A percentile compares a stretch with the other conserved stretches of the same genome.
Evolutionary conservation across 2,888 invertebrate species (phyloP).

Genomic region (Amblyjoppa proteus): DNA sequence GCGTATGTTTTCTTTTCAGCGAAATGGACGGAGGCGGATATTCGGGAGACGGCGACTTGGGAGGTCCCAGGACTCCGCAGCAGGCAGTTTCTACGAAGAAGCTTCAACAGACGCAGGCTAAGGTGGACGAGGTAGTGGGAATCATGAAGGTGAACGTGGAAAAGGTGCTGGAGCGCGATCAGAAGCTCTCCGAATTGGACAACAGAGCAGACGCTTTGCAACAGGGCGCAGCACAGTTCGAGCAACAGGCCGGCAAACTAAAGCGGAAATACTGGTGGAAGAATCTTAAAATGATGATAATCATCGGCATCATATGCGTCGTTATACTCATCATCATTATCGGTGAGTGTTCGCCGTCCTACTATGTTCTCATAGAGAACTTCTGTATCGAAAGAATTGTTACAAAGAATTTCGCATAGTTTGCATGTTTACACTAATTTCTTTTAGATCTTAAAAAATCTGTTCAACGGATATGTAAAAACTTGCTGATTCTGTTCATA

Average conservation of each 20-base stretch:
- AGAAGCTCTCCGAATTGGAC: conserved; percentile 97
- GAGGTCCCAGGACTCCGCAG: conserved; percentile 93
- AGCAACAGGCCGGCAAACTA: conserved; percentile 98
- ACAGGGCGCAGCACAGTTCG: conserved; percentile 98
- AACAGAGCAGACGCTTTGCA: conserved; percentile 98
- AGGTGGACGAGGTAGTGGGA: conserved; percentile 95
- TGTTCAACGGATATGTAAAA: background rate
- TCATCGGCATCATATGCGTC: conserved; percentile 94
- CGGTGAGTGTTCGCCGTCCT: conserved; percentile 88
- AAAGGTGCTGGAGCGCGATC: conserved; percentile 97
- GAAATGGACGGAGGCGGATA: conserved; percentile 84
- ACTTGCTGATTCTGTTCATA: conserved; percentile 59
- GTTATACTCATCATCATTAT: conserved; percentile 94
- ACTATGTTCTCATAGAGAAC: background rate
- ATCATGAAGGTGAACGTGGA: conserved; percentile 99
- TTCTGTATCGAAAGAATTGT: background rate
- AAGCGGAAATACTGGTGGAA: conserved; percentile 99
- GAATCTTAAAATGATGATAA: conserved; percentile 98
- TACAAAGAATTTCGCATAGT: background rate
- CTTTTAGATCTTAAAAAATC: background rate
- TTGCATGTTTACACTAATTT: background rate
- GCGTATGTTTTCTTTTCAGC: conserved; percentile 68
- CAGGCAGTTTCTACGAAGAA: conserved; percentile 92
- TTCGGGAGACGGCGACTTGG: conserved; percentile 90
- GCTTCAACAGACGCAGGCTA: conserved; percentile 93